Percentiles rank a stretch among this genome's conserved stretches.
These are phyloP conservation scores for Nemurella pictetii DNA, from an alignment of 2,888 invertebrate genomes.

Conservation along the genomic window DNA sequence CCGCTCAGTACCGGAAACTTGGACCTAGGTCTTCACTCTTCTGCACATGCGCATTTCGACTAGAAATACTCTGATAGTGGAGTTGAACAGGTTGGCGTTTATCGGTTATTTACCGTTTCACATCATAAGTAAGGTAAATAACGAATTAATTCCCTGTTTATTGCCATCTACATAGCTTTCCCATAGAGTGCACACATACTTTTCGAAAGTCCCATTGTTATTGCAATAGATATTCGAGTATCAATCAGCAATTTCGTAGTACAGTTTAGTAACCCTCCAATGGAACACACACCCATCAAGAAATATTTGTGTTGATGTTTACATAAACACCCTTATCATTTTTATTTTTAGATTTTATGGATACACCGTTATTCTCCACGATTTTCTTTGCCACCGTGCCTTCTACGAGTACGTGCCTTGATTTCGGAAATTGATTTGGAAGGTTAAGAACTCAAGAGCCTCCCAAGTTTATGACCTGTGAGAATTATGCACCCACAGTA, in stretches of 20 bases:
- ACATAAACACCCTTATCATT: slow-evolving; percentile 22
- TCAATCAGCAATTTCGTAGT: neutral
- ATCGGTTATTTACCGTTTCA: slow-evolving; percentile 18
- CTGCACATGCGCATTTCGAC: slow-evolving; percentile 36
- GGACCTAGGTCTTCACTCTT: neutral
- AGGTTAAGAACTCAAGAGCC: neutral
- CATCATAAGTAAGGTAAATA: neutral
- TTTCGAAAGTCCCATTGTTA: neutral
- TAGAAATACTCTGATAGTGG: neutral
- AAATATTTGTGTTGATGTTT: slow-evolving; percentile 16
- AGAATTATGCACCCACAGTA: neutral
- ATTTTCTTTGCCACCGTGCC: neutral
- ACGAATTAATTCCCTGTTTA: neutral
- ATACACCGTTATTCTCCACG: neutral
- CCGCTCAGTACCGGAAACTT: slow-evolving; percentile 3
- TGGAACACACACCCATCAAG: slow-evolving; percentile 11
- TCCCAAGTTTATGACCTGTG: neutral
- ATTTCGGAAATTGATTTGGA: neutral
- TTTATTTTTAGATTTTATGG: slow-evolving; percentile 21
- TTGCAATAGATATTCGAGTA: neutral
- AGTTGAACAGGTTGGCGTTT: slow-evolving; percentile 40
- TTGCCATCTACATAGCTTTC: neutral
- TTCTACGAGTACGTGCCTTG: neutral
- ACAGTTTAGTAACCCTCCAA: neutral
- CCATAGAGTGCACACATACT: neutral